Conservation (phyloP, 1,140 invertebrate genomes). For the Luehdorfia chinensis region DNA sequence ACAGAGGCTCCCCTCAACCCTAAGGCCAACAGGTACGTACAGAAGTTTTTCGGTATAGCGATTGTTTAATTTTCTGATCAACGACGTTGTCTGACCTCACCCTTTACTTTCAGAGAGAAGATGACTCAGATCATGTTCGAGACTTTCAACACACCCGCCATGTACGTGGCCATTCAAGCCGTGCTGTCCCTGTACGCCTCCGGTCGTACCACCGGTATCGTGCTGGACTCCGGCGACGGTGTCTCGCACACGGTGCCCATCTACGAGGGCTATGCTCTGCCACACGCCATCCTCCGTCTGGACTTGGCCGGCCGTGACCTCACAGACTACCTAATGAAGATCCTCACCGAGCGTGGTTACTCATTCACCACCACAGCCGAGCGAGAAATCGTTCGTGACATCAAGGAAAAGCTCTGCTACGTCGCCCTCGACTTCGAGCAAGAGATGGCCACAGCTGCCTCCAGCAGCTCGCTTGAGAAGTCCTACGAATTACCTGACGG, state of each 20-base stretch:
- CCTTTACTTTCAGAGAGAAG: conserved; percentile 78
- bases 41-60: too few species aligned
- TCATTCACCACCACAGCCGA: conserved; percentile 91
- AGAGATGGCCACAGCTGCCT: conserved; percentile 95
- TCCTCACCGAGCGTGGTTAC: conserved; percentile 92
- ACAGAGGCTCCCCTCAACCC: conserved; percentile 96
- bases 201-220: conserved; percentile 94
- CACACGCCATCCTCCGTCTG: conserved; percentile 91
- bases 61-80: too few species aligned
- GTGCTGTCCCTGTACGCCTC: conserved; percentile 91
- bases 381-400: conserved; percentile 94
- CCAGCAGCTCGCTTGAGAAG: conserved; percentile 91
- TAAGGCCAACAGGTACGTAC: conserved; percentile 85
- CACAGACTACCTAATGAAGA: conserved; percentile 95
- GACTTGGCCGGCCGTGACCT: conserved; percentile 93
- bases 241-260: conserved; percentile 94
- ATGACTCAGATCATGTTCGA: conserved; percentile 89
- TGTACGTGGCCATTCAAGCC: conserved; percentile 94
- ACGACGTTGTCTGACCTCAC: conserved; percentile 10
- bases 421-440: conserved; percentile 96
- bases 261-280: conserved; percentile 92
- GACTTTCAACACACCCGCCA: conserved; percentile 89
- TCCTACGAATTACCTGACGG: conserved; percentile 92
- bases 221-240: conserved; percentile 92
- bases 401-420: conserved; percentile 95